phyloP scores from a whole-genome alignment of 2,113 vertebrate species.

The Leuciscus idus region DNA sequence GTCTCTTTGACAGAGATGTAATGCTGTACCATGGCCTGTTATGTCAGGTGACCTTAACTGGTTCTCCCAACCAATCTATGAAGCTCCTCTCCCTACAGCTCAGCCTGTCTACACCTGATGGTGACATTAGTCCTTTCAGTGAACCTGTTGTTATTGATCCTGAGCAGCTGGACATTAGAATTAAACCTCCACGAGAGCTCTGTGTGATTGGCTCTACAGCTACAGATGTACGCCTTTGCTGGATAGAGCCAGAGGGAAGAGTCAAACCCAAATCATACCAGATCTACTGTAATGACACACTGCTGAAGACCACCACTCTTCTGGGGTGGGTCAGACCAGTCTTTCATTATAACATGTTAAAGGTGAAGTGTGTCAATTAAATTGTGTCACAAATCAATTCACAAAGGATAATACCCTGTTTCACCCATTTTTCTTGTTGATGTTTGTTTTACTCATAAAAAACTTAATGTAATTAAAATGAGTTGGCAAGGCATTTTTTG shows the following conservation, averaged over 20 bases:
- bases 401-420: neutral
- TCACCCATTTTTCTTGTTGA: neutral
- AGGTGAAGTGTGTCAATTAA: neutral
- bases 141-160: conserved; percentile 45
- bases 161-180: conserved; percentile 29
- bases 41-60: conserved; percentile 48
- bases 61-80: conserved; percentile 44
- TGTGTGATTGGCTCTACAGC: conserved; percentile 60
- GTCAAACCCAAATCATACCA: conserved; percentile 52
- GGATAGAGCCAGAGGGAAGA: conserved; percentile 55
- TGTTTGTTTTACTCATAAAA: neutral
- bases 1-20: conserved; percentile 58
- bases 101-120: conserved; percentile 58
- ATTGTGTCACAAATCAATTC: neutral
- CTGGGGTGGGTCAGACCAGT: conserved; percentile 34
- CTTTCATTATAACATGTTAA: neutral
- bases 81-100: conserved; percentile 49
- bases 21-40: conserved; percentile 60
- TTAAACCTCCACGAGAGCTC: conserved; percentile 55
- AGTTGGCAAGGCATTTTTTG: neutral
- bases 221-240: conserved; percentile 61
- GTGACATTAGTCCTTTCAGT: conserved; percentile 62
- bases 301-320: conserved; percentile 57
- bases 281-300: conserved; percentile 49
- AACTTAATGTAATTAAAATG: neutral